A percentile compares a stretch with the other conserved stretches of the same genome.
Conservation (phyloP, 2,888 invertebrate genomes). For the Epinotia brunnichana region DNA sequence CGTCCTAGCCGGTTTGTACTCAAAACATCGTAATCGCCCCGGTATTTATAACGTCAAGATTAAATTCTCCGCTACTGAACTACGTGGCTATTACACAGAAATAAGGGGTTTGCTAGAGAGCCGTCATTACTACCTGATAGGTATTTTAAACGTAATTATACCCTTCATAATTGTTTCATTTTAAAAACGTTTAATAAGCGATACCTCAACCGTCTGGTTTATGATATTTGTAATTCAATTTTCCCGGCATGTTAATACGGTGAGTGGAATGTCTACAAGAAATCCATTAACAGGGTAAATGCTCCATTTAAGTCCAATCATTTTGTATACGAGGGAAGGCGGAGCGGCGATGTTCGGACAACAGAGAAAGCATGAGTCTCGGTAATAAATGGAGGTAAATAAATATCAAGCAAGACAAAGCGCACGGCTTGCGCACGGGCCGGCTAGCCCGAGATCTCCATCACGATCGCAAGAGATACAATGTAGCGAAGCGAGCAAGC, state of each 20-base stretch:
- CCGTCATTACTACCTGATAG: constrained; percentile 41
- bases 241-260: constrained; percentile 21
- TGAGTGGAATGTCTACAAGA: constrained; percentile 44
- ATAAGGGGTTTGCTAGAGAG: constrained; percentile 46
- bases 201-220: constrained; percentile 25
- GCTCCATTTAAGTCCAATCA: constrained; percentile 56
- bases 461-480: constrained; percentile 27
- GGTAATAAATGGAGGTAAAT: constrained; percentile 60
- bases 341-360: constrained; percentile 54
- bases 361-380: constrained; percentile 61
- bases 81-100: constrained; percentile 54
- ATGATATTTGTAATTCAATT: constrained; percentile 39
- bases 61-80: constrained; percentile 54
- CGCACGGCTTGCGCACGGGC: constrained; percentile 21
- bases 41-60: constrained; percentile 58
- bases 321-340: constrained; percentile 47
- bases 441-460: constrained; percentile 32
- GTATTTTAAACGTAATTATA: constrained; percentile 39
- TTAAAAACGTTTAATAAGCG: constrained; percentile 39
- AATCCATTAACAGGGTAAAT: constrained; percentile 52
- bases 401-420: constrained; percentile 54
- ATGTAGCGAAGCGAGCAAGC: constrained; percentile 7
- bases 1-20: constrained; percentile 47
- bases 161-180: constrained; percentile 40
- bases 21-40: constrained; percentile 56